These are phyloP conservation scores for Mimas tiliae DNA, from an alignment of 2,888 invertebrate species.

Conservation along the genomic window DNA sequence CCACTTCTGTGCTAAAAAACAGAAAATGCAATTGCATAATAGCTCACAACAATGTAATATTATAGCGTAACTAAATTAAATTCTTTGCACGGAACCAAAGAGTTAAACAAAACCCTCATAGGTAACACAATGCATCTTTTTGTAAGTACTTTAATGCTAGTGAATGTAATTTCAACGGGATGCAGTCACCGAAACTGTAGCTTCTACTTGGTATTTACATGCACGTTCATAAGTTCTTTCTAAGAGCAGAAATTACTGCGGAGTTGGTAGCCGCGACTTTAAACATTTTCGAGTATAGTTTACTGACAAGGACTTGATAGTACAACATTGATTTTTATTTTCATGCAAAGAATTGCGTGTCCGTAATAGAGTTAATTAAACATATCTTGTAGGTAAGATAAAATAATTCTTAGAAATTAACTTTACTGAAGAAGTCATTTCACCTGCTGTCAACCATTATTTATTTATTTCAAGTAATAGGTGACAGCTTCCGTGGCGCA, in stretches of 20 bases:
- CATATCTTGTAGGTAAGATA: too few species aligned
- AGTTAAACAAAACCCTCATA: conserved; percentile 11
- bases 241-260: conserved; percentile 20
- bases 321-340: too few species aligned
- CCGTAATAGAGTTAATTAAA: too few species aligned
- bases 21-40: neutral
- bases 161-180: conserved; percentile 47
- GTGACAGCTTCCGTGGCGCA: too few species aligned
- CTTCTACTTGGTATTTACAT: conserved; percentile 40
- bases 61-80: conserved; percentile 19
- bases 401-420: too few species aligned
- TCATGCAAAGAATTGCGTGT: too few species aligned
- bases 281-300: neutral
- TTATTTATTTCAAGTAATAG: too few species aligned
- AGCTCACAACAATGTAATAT: neutral
- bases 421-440: too few species aligned
- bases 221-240: conserved; percentile 9
- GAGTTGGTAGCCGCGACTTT: neutral
- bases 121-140: conserved; percentile 36
- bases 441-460: too few species aligned
- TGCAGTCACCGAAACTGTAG: conserved; percentile 43
- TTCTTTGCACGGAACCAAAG: conserved; percentile 4
- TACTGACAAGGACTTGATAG: too few species aligned
- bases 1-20: neutral
- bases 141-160: conserved; percentile 33